Evolutionary conservation across 2,797 vertebrate genomes (phyloP), one percentile per base, ranked within the genome.

Genomic region (Alosa sapidissima): DNA sequence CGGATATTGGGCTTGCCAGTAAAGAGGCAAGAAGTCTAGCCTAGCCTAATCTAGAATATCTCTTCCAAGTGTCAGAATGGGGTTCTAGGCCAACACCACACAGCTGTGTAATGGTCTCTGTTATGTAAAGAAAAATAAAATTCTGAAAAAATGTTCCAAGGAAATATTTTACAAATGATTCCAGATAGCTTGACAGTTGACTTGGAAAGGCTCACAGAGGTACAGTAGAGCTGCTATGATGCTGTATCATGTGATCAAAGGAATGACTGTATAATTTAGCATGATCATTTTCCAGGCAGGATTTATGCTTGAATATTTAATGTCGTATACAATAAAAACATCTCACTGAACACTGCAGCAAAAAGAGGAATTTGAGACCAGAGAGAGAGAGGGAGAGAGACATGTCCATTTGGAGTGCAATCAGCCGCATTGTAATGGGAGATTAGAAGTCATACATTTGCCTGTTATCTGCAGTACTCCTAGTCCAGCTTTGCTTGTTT

Each of bases 401-500:
- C 90, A 92, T 91, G 86, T 87, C 85, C 91, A 85, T 88, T 90
- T 91, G 91, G 85, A 88, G 85, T 89, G 91, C 89, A 85, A 84
- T 89, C 84, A 88, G 54, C 82, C 36, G 41, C 33, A 16, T 91
- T 93, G 92, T 92, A 90, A 93, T 92, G 87, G 89, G 91, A 93
- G 87, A 91, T 92, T 94, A 91, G 91, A 90, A 87, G 85, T 54
- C 88, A 90, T 93, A 91, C 68, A 89, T 92, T 92, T 91, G 84
- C 86, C 86, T 88, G 52, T 88, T 87, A 87, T 87, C 84, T 88
- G 83, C 87, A 75, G 81, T 88, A 87, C 87, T 85, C 62, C 78
- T 90, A 82, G 81, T 88, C 92, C 88, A 93, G 91, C 89, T 89
- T 89, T 89, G 91, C 91, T 89, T 93, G n/a, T 93, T 95, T 95